Evolutionary conservation across 2,797 vertebrate species (phyloP), one percentile per base, ranked within the genome.

Genomic region (Florisuga fusca): DNA sequence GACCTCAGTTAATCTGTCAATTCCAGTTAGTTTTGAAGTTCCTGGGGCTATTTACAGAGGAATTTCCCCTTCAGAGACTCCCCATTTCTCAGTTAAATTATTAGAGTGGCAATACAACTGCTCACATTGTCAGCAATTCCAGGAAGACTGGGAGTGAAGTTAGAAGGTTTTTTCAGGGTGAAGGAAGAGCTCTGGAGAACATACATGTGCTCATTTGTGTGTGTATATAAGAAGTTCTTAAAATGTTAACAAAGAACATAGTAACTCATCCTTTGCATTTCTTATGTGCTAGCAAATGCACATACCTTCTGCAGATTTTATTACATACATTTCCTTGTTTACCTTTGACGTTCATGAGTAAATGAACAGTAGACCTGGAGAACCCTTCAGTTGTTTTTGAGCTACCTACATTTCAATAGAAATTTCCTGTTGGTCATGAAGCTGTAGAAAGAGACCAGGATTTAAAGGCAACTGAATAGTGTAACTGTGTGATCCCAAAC

Each of bases 1-100:
- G 43, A 69, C 90, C 87, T 91, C 53, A 79, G 91, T 92, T 96
- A 90, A 92, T 94, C 94, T 96, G 95, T 96, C 96, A 96, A 13
- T 82, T 94, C 79, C 87, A 92, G 89, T 96, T 96, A 94, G 75
- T 82, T 87, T 92, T 92, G 72, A 94, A 93, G 86, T 90, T 96
- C 91, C 82, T 80, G 82, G 77, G 82, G 87, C 89, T 66, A 25
- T 94, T 91, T 94, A 61, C 69, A 90, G 85, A 93, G 95, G 87
- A 94, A 96, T 96, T 96, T 94, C 58, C 72, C 76, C 58, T 94
- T 86, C 34, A 75, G 85, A 81, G 66, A 73, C 34, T 92, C 62
- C 36, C 20, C 2, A 6, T 82, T 95, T 93, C 75, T 78, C 53
- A 43, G 54, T 72, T 80, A 91, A 94, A 58, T 89, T 89, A 59